A percentile compares a stretch with the other conserved stretches of the same genome.
Conservation (phyloP, 2,888 invertebrate genomes). For the Ormia ochracea region DNA sequence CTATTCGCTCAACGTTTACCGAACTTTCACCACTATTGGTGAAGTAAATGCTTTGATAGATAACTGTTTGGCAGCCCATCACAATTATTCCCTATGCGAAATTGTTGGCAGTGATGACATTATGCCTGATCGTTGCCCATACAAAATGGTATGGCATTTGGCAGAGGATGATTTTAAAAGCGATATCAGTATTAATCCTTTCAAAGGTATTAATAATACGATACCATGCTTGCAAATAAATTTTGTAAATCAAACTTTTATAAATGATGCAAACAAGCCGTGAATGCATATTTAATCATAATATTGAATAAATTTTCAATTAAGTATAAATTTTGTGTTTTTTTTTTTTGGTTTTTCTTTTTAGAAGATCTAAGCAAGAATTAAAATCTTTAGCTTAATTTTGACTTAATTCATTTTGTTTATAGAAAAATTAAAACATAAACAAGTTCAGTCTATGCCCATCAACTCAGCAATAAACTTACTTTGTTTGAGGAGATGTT, state of each 20-base stretch:
- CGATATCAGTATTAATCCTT: slow-evolving; percentile 60
- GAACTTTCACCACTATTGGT: slow-evolving; percentile 47
- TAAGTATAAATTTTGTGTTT: no score
- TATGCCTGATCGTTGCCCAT: slow-evolving; percentile 58
- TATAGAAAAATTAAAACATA: no score
- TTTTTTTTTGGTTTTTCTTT: no score
- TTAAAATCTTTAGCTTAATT: no score
- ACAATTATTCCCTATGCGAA: slow-evolving; percentile 53
- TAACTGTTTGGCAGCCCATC: slow-evolving; percentile 60
- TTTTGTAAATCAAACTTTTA: slow-evolving; percentile 53
- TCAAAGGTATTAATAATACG: slow-evolving; percentile 56
- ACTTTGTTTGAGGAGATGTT: no score
- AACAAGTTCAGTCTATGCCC: no score
- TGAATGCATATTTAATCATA: no score
- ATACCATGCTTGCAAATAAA: slow-evolving; percentile 62
- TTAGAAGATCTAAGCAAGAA: no score
- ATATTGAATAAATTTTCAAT: no score
- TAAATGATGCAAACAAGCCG: neutral
- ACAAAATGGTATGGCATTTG: slow-evolving; percentile 60
- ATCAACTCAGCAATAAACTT: no score
- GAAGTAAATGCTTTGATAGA: slow-evolving; percentile 57
- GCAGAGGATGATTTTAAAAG: slow-evolving; percentile 41
- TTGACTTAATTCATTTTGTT: no score
- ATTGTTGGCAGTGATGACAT: neutral
- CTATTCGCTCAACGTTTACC: slow-evolving; percentile 39